phyloP scores from a whole-genome alignment of 2,113 vertebrate genomes.

The Redunca redunca region DNA sequence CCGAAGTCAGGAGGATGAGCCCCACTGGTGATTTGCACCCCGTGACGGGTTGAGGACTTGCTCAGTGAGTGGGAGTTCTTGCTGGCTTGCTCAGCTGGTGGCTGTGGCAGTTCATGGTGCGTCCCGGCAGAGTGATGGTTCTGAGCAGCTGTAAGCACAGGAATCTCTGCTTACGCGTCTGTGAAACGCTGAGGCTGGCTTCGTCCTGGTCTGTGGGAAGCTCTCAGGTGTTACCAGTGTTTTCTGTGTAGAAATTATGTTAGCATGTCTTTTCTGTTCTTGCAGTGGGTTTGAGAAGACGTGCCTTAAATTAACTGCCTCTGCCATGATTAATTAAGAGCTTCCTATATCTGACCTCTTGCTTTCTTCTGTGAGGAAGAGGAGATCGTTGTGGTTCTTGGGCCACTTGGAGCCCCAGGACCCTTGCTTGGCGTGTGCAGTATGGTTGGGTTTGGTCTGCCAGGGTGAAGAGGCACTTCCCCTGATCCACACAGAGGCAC shows the following conservation, averaged over 20 bases:
- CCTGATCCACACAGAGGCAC: neutral
- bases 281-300: neutral
- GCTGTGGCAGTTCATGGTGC: neutral
- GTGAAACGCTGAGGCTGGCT: neutral
- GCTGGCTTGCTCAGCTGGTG: neutral
- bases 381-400: neutral
- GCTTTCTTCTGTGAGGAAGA: neutral
- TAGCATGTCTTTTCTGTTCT: neutral
- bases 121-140: neutral
- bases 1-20: neutral
- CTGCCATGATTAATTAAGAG: too few species aligned
- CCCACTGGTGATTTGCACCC: too few species aligned
- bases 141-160: too few species aligned
- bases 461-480: too few species aligned
- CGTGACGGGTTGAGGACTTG: rapidly evolving
- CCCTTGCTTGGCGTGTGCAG: neutral
- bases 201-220: neutral
- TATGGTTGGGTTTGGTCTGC: neutral
- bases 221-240: neutral
- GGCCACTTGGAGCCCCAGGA: neutral
- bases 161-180: rapidly evolving
- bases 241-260: neutral
- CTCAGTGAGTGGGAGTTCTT: neutral
- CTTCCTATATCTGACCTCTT: neutral
- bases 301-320: neutral